A percentile compares a stretch with the other conserved stretches of the same genome.
Conservation (phyloP, 2,888 invertebrate species). For the Xestia c-nigrum region DNA sequence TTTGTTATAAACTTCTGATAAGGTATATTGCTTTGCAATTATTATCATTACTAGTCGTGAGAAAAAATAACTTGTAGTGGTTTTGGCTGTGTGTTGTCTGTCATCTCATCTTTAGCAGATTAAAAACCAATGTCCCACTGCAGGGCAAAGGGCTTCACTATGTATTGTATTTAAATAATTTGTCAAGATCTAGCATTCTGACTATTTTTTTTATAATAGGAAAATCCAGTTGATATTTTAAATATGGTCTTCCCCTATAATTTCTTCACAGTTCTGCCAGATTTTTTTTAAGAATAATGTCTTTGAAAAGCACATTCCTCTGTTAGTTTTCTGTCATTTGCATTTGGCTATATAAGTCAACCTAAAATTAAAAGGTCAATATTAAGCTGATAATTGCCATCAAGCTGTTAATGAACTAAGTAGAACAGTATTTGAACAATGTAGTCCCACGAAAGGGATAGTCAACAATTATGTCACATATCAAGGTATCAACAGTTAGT, state of each 20-base stretch:
- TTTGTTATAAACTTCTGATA: neutral
- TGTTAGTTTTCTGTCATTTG: neutral
- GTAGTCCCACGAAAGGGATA: neutral
- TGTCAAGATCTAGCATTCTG: neutral
- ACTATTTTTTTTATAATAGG: neutral
- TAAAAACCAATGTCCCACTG: neutral
- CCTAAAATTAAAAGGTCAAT: neutral
- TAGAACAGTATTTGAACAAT: neutral
- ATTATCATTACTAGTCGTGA: neutral
- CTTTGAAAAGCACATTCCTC: neutral
- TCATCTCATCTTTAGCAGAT: neutral
- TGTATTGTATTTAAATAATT: neutral
- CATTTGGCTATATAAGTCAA: neutral
- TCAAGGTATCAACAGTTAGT: slow-evolving; percentile 7
- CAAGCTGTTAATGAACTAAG: neutral
- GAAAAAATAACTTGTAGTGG: neutral
- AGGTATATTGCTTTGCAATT: neutral
- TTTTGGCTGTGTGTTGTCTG: neutral
- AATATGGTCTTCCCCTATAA: neutral
- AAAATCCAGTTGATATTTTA: neutral
- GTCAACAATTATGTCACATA: slow-evolving; percentile 14
- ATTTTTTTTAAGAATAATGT: too few species aligned
- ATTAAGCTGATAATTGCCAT: neutral
- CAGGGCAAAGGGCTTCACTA: neutral
- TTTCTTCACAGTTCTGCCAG: neutral